Evolutionary conservation across 37 sponge, comb jelly and placozoan genomes (phyloP), one percentile per base, ranked within the genome.

Genomic region (Agelas oroides): DNA sequence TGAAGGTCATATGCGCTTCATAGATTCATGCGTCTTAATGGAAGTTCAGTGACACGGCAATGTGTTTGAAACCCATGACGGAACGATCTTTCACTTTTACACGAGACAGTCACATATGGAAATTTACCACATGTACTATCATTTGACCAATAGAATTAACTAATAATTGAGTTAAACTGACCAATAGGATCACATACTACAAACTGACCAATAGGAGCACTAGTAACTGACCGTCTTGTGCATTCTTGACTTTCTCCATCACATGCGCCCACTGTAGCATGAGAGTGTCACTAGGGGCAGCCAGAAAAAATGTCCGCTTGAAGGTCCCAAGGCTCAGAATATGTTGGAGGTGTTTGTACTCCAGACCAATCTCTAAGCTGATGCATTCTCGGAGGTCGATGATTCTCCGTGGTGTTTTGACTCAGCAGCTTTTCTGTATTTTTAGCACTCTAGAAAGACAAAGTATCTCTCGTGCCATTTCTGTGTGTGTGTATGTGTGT

Each of bases 341-440:
- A 53, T 85, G 80, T 17, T 85, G 67, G 28, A 75, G 60, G 19
- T 85, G 75, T 53, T 81, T 80, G 73, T 88, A 88, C 71, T 88
- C 85, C 78, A 92, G 73, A 8, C 93, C 93, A 39, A 92, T 52
- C 69, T 92, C 89, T 15, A 92, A 71, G 65, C 66, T 79, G 64
- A 88, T 88, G 82, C 93, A 92, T 38, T 85, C 86, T 1, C 93
- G 71, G 16, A 92, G 71, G 59, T 92, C 93, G 24, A 92, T 80
- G n/a, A 79, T 82, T 37, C 85, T 68, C 32, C 86, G 59, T 19
- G 88, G 89, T 20, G 80, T 3, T 35, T 92, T 92, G 69, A 59
- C 40, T 63, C 65, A 1, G 83, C 79, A 12, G 84, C 80, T 27
- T 72, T 84, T 32, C 32, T 38, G 6, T 85, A 85, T 33, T 88